Evolutionary conservation across 1,140 invertebrate genomes (phyloP).

Genomic region (Megalonaias nervosa): DNA sequence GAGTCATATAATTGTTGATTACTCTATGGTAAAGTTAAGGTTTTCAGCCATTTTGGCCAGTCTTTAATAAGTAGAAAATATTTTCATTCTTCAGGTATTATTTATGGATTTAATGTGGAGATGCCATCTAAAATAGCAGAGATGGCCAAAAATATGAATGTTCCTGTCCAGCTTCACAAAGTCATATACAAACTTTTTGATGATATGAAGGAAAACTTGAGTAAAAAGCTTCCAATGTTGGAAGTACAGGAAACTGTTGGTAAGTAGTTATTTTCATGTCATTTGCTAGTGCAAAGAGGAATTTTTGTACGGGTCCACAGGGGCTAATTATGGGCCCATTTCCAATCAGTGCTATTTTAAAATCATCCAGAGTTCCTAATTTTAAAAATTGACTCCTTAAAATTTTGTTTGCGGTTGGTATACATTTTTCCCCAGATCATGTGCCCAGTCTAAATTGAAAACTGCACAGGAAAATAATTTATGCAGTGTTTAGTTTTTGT

Average conservation of each 20-base stretch:
- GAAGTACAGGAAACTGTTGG: slow-evolving; percentile 85
- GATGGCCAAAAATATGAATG: slow-evolving; percentile 73
- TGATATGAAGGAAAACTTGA: slow-evolving; percentile 87
- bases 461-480: too few species aligned
- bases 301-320: too few species aligned
- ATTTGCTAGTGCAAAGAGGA: neutral
- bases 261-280: slow-evolving; percentile 59
- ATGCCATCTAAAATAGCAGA: slow-evolving; percentile 71
- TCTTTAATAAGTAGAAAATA: neutral
- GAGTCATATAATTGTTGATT: neutral
- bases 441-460: too few species aligned
- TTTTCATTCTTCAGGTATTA: slow-evolving; percentile 76
- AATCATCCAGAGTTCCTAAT: too few species aligned
- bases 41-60: too few species aligned
- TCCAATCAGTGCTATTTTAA: too few species aligned
- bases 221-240: slow-evolving; percentile 79
- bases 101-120: slow-evolving; percentile 90
- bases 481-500: too few species aligned
- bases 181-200: slow-evolving; percentile 95
- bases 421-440: too few species aligned
- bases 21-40: neutral
- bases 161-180: slow-evolving; percentile 82
- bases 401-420: too few species aligned
- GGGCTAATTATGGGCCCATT: too few species aligned
- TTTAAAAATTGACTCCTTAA: too few species aligned